Evolutionary conservation across 2,797 vertebrate genomes (phyloP).

Genomic region (Botia kubotai): DNA sequence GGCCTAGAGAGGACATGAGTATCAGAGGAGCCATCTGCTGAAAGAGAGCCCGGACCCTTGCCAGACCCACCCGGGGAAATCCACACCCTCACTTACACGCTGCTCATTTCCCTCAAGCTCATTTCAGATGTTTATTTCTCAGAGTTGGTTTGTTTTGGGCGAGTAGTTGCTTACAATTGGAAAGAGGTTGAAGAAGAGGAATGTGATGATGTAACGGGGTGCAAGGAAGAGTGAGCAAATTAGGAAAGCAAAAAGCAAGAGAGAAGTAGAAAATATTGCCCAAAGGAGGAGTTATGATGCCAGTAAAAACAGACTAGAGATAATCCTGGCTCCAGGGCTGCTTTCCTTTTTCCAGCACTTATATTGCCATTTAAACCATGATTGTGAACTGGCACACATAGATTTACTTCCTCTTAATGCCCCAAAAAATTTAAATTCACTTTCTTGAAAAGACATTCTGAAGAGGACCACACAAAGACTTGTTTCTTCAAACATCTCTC

Average conservation of each 20-base stretch:
- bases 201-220: slow-evolving; percentile 53
- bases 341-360: slow-evolving; percentile 33
- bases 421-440: slow-evolving; percentile 20
- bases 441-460: neutral
- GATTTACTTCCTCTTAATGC: slow-evolving; percentile 38
- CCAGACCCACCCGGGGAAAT: slow-evolving; percentile 78
- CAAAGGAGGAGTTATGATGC: slow-evolving; percentile 39
- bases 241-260: slow-evolving; percentile 6
- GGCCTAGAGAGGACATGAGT: slow-evolving; percentile 77
- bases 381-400: slow-evolving; percentile 16
- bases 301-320: slow-evolving; percentile 40
- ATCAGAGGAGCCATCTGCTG: slow-evolving; percentile 87
- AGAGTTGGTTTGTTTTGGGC: slow-evolving; percentile 44
- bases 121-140: slow-evolving; percentile 5
- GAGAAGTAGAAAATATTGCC: slow-evolving; percentile 23
- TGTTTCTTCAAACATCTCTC: neutral
- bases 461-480: neutral
- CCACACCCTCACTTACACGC: slow-evolving; percentile 55
- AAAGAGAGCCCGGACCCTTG: slow-evolving; percentile 74
- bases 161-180: slow-evolving; percentile 42
- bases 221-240: slow-evolving; percentile 47
- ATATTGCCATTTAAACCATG: slow-evolving; percentile 15
- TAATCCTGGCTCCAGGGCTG: slow-evolving; percentile 36
- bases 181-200: slow-evolving; percentile 35
- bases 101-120: slow-evolving; percentile 37